Evolutionary conservation across 2,113 vertebrate species (phyloP), one percentile per base, ranked within the genome.

Genomic region (Nymphicus hollandicus): DNA sequence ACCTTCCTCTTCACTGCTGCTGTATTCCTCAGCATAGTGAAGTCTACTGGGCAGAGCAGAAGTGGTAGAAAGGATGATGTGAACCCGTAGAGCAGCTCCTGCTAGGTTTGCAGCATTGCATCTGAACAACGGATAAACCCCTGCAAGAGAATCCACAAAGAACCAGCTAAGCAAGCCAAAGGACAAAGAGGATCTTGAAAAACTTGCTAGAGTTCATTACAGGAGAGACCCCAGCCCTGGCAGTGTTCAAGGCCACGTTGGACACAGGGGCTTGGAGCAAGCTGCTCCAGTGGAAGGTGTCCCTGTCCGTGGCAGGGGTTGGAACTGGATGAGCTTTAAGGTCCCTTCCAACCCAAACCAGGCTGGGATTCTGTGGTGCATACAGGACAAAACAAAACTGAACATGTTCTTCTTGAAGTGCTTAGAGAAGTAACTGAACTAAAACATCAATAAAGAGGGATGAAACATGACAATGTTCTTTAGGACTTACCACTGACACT

Each of bases 121-220:
- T 52, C 98, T 98, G 96, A 99, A 99, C 47, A 99, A 37, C 0
- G 99, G 99, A 81, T 99, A 99, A 22, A 99, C 98, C 8, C 99
- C 99, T 99, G 96, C 14, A 91, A 97, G 60, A 39, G 43, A 81
- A 41, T 12, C 8, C 60, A 73, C 28, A 66, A 37, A 1, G 28
- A 47, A 15, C 1, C 43, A 71, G 55, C 13, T n/a, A 2, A 25
- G 24, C 14, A 28, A 78, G 39, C 8, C 28, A 11, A 8, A 16
- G 22, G 2, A 29, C 55, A 28, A 28, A 7, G 4, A 13, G 25
- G 2, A 76, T 11, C 28, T 8, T 13, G 41, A 47, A 20, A 74
- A 69, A 55, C 13, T 37, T 22, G 43, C 5, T 6, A 5, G 5
- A 5, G 52, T 2, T 91, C 53, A 9, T 10, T 24, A 10, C 8